A percentile compares a stretch with the other conserved stretches of the same genome.
Evolutionary conservation across 2,113 vertebrate genomes (phyloP).

Genomic region (Forbesichthys agassizii): DNA sequence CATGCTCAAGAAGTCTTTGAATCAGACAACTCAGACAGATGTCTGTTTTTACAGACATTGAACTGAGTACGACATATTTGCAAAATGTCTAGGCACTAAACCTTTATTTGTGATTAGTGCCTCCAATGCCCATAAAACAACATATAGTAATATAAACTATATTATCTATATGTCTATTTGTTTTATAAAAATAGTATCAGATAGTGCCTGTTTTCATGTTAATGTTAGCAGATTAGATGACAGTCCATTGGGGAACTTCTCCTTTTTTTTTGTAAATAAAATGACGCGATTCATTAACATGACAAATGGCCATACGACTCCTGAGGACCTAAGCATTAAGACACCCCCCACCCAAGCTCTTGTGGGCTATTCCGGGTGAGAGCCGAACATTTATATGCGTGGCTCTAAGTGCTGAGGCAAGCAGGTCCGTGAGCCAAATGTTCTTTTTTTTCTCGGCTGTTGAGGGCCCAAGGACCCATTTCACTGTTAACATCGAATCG

Average conservation of each 20-base stretch:
- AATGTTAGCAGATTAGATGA: slow-evolving; percentile 43
- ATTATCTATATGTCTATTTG: background rate
- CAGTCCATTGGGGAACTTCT: slow-evolving; percentile 14
- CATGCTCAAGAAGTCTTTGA: too few relatives aligned
- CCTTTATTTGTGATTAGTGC: too few relatives aligned
- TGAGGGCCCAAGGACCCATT: slow-evolving; percentile 58
- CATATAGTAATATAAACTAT: background rate
- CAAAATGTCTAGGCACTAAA: too few relatives aligned
- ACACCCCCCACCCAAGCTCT: slow-evolving; percentile 21
- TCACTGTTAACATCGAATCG: slow-evolving; percentile 68
- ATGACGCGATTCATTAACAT: slow-evolving; percentile 71
- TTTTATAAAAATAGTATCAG: background rate
- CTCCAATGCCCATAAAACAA: too few relatives aligned
- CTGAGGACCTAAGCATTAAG: slow-evolving; percentile 43
- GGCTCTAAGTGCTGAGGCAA: slow-evolving; percentile 70
- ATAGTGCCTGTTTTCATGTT: slow-evolving; percentile 20
- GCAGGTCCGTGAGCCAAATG: slow-evolving; percentile 61
- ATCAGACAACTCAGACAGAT: too few relatives aligned
- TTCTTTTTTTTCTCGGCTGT: slow-evolving; percentile 42
- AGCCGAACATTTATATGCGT: slow-evolving; percentile 59
- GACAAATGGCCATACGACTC: slow-evolving; percentile 63
- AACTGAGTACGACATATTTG: too few relatives aligned
- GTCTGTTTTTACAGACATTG: too few relatives aligned
- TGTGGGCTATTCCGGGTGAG: slow-evolving; percentile 57
- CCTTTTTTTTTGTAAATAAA: slow-evolving; percentile 61